phyloP scores from a whole-genome alignment of 37 sponge, comb jelly and placozoan genomes.

The Agelas oroides region DNA sequence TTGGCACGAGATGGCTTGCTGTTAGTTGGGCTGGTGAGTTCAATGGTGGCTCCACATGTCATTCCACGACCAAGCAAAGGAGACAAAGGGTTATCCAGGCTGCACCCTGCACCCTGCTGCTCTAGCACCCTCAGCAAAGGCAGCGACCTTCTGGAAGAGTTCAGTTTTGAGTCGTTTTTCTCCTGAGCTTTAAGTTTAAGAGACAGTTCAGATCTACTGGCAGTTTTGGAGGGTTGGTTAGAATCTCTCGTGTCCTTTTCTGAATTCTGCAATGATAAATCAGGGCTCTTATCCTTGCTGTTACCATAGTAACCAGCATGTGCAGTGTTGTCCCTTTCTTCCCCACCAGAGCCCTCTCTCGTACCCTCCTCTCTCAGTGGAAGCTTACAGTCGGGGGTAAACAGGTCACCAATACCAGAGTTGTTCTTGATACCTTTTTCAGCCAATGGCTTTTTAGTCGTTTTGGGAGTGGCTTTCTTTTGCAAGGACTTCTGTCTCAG shows the following conservation, averaged over 20 bases:
- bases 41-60: not conserved
- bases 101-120: not conserved
- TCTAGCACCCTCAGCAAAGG: too few relatives aligned
- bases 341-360: too few relatives aligned
- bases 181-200: too few relatives aligned
- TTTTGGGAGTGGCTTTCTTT: not conserved
- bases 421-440: not conserved
- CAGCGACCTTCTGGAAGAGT: too few relatives aligned
- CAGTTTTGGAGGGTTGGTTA: too few relatives aligned
- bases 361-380: not conserved
- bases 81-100: not conserved
- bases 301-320: too few relatives aligned
- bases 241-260: too few relatives aligned
- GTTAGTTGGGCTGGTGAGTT: not conserved
- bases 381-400: not conserved
- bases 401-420: not conserved
- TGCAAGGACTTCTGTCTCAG: not conserved
- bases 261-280: not conserved
- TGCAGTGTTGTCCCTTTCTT: too few relatives aligned
- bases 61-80: conserved; percentile 25
- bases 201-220: too few relatives aligned
- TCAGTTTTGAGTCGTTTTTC: too few relatives aligned
- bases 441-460: not conserved
- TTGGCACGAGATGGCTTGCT: conserved; percentile 3
- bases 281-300: not conserved